Conservation (phyloP, 2,888 invertebrate genomes). For the Eristalis pertinax region DNA sequence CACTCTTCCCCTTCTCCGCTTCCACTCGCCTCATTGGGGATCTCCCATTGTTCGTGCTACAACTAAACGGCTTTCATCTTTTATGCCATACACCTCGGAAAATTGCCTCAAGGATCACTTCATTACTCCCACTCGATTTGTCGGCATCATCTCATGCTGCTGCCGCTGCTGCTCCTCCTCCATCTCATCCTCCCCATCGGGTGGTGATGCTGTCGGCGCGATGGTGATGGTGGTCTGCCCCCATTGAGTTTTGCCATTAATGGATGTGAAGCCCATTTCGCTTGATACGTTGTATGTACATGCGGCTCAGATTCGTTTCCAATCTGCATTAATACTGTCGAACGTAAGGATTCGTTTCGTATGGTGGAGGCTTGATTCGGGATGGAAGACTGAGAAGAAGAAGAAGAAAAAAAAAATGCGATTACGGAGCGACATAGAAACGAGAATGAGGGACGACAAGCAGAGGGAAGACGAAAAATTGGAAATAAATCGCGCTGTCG, state of each 20-base stretch:
- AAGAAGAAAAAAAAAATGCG: neutral
- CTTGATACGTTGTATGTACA: conserved; percentile 51
- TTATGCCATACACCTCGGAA: conserved; percentile 67
- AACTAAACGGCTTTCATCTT: conserved; percentile 71
- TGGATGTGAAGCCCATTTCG: conserved; percentile 61
- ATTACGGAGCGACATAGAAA: neutral
- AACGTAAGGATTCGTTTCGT: conserved; percentile 68
- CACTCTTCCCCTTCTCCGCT: neutral
- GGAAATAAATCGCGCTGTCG: conserved; percentile 69
- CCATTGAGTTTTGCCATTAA: conserved; percentile 53
- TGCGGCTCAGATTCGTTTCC: conserved; percentile 62
- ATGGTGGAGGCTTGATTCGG: neutral
- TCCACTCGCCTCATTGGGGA: conserved; percentile 23
- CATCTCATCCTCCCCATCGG: neutral
- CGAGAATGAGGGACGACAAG: conserved; percentile 8
- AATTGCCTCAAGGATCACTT: conserved; percentile 72
- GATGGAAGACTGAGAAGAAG: neutral
- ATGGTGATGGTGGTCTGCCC: conserved; percentile 9
- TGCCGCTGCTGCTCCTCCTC: too few relatives aligned
- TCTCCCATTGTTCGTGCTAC: conserved; percentile 60
- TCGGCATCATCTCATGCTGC: conserved; percentile 38
- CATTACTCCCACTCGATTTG: conserved; percentile 71
- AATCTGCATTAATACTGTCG: conserved; percentile 69
- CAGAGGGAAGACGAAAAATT: conserved; percentile 59
- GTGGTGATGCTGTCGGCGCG: neutral